These are phyloP conservation scores for Halichondria panicea DNA, from an alignment of 37 sponge, comb jelly and placozoan genomes.

Conservation along the genomic window DNA sequence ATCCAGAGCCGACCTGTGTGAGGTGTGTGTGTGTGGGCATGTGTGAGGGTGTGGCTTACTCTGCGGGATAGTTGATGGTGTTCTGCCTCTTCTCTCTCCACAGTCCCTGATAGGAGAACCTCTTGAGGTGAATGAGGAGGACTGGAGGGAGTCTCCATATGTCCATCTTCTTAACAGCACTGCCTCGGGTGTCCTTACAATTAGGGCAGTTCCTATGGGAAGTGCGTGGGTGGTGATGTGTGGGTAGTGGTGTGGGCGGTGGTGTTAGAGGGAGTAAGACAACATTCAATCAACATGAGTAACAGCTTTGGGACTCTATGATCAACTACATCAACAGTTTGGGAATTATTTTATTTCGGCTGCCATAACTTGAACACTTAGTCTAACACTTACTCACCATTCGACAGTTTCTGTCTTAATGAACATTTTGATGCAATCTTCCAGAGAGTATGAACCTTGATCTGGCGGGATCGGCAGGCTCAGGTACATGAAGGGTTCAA, in stretches of 20 bases:
- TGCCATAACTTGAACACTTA: too few relatives aligned
- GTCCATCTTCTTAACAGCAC: slow-evolving; percentile 73
- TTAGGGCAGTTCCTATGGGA: slow-evolving; percentile 77
- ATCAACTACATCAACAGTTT: too few relatives aligned
- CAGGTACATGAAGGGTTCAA: slow-evolving; percentile 91
- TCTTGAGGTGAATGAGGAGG: slow-evolving; percentile 73
- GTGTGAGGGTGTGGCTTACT: slow-evolving; percentile 37
- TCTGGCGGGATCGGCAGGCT: slow-evolving; percentile 74
- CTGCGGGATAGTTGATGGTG: slow-evolving; percentile 57
- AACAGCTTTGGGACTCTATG: too few relatives aligned
- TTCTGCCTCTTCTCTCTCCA: slow-evolving; percentile 68
- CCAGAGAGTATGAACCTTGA: slow-evolving; percentile 22
- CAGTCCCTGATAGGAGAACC: slow-evolving; percentile 59
- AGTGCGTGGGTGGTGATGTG: too few relatives aligned
- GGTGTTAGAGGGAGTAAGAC: too few relatives aligned
- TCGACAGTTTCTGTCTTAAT: slow-evolving; percentile 41
- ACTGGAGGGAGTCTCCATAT: slow-evolving; percentile 88
- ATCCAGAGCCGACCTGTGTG: slow-evolving; percentile 21
- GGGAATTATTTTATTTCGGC: too few relatives aligned
- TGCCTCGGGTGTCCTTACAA: slow-evolving; percentile 56
- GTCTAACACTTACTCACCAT: slow-evolving; percentile 20
- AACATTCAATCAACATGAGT: too few relatives aligned
- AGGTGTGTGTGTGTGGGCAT: too few relatives aligned
- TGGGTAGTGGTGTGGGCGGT: too few relatives aligned
- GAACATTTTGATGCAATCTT: slow-evolving; percentile 70